These are phyloP conservation scores for Sesamia inferens DNA, from an alignment of 2,888 invertebrate genomes.

Conservation along the genomic window DNA sequence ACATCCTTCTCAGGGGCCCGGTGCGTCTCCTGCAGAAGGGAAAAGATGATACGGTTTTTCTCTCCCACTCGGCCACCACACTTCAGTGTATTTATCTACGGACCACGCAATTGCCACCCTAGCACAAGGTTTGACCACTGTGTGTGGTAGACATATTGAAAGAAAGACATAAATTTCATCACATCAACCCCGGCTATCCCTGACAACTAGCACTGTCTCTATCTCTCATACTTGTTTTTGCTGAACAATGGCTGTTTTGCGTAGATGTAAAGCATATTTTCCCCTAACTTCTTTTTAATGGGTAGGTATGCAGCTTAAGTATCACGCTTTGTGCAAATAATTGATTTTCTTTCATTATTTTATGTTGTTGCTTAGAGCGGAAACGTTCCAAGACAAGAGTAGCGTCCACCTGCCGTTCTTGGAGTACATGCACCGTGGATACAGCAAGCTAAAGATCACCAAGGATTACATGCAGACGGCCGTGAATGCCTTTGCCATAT, in stretches of 20 bases:
- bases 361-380: slow-evolving; percentile 68
- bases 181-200: neutral
- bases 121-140: neutral
- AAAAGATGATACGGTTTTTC: too few species aligned
- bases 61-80: too few species aligned
- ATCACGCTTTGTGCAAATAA: neutral
- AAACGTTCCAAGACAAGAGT: slow-evolving; percentile 74
- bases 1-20: too few species aligned
- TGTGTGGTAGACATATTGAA: neutral
- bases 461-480: slow-evolving; percentile 85
- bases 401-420: slow-evolving; percentile 76
- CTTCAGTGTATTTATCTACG: neutral
- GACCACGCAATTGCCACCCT: neutral
- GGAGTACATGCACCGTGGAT: slow-evolving; percentile 75
- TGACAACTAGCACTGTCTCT: neutral
- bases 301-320: neutral
- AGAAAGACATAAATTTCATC: neutral
- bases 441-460: slow-evolving; percentile 74
- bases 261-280: neutral
- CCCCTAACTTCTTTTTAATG: neutral
- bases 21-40: too few species aligned
- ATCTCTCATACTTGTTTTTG: neutral
- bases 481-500: slow-evolving; percentile 82
- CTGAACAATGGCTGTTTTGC: neutral
- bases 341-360: neutral